Conservation (phyloP, 2,888 invertebrate genomes). For the Dasypolia templi region DNA sequence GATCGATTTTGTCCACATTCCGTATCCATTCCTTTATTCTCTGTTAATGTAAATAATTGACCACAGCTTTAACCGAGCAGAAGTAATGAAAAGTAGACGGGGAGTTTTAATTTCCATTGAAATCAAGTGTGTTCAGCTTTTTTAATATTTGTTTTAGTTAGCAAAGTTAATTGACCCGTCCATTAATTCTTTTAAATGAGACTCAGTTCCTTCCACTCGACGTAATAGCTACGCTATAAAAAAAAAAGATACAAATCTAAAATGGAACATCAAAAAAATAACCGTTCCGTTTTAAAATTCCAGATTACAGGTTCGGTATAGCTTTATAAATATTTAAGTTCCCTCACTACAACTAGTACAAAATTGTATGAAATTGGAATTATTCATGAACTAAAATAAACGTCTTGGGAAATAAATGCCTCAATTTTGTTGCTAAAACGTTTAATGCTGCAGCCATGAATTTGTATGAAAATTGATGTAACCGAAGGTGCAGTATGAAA, state of each 20-base stretch:
- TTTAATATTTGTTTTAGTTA: slow-evolving; percentile 26
- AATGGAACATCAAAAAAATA: slow-evolving; percentile 31
- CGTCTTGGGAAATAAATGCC: slow-evolving; percentile 59
- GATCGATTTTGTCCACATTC: slow-evolving; percentile 75
- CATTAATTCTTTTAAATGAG: slow-evolving; percentile 58
- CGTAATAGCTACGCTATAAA: slow-evolving; percentile 52
- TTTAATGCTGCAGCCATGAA: slow-evolving; percentile 72
- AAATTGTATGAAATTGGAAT: slow-evolving; percentile 63
- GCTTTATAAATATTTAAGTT: slow-evolving; percentile 69
- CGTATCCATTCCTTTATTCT: slow-evolving; percentile 58
- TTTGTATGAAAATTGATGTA: slow-evolving; percentile 77
- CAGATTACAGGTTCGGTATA: slow-evolving; percentile 56
- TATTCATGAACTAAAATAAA: slow-evolving; percentile 65
- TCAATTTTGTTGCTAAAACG: slow-evolving; percentile 64
- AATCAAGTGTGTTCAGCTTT: slow-evolving; percentile 31
- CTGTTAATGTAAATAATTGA: slow-evolving; percentile 61
- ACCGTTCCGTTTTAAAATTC: slow-evolving; percentile 55
- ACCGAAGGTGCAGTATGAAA: slow-evolving; percentile 72
- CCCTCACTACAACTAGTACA: slow-evolving; percentile 52
- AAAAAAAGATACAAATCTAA: slow-evolving; percentile 49
- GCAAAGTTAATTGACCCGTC: slow-evolving; percentile 56
- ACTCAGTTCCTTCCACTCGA: slow-evolving; percentile 50
- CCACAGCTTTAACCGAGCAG: slow-evolving; percentile 44
- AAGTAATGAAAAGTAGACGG: slow-evolving; percentile 20
- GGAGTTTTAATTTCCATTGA: slow-evolving; percentile 30